A percentile compares a stretch with the other conserved stretches of the same genome.
Conservation (phyloP, 2,888 invertebrate species). For the Catocala sponsa region DNA sequence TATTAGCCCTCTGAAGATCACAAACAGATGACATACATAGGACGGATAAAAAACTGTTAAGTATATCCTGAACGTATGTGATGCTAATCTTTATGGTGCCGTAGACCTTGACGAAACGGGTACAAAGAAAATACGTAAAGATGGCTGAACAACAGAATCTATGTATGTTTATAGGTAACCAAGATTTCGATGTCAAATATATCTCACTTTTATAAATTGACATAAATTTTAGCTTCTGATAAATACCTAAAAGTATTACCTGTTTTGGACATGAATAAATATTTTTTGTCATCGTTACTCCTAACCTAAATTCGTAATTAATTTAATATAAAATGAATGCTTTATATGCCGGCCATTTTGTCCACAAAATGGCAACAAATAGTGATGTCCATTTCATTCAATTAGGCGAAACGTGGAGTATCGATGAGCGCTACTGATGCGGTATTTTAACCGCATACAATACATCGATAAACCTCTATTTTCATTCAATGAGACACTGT, state of each 20-base stretch:
- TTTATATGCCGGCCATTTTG: too few species aligned
- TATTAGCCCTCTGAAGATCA: constrained; percentile 8
- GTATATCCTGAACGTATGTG: constrained; percentile 43
- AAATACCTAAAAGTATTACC: too few species aligned
- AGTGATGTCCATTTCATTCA: too few species aligned
- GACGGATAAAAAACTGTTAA: constrained; percentile 43
- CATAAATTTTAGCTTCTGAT: too few species aligned
- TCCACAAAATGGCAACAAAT: too few species aligned
- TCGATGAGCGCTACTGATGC: not conserved
- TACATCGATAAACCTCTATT: not conserved
- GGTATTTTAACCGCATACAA: not conserved
- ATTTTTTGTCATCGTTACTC: too few species aligned
- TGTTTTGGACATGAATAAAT: too few species aligned
- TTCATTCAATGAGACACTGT: too few species aligned
- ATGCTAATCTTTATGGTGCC: constrained; percentile 56
- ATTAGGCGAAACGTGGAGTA: not conserved
- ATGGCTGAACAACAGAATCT: constrained; percentile 16
- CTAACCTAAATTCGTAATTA: too few species aligned
- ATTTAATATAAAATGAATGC: too few species aligned
- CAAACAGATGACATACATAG: constrained; percentile 33
- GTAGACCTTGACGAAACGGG: constrained; percentile 48
- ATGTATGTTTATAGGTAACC: constrained; percentile 1
- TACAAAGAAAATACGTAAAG: constrained; percentile 34
- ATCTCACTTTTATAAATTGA: not conserved
- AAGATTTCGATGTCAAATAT: not conserved